These are phyloP conservation scores for Coendou prehensilis DNA, from an alignment of 2,797 vertebrate species.

Conservation along the genomic window DNA sequence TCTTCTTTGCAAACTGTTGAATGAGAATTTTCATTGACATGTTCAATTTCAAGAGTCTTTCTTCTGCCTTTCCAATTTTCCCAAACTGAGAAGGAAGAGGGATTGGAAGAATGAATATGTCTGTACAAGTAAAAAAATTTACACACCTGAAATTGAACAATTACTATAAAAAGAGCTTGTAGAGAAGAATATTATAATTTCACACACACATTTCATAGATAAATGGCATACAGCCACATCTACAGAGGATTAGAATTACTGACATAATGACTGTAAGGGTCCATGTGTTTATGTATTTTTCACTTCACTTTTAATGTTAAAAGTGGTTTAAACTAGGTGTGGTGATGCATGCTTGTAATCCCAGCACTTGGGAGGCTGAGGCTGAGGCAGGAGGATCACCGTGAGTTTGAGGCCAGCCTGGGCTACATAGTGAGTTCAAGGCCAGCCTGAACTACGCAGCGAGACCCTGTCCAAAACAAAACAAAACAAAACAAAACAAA, in stretches of 20 bases:
- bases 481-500: neutral
- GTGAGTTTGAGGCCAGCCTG: no score
- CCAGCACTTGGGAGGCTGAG: no score
- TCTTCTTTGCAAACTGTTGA: neutral
- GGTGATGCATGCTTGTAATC: no score
- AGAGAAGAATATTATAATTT: neutral
- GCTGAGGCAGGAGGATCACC: no score
- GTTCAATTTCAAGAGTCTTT: neutral
- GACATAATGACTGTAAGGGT: constrained; percentile 6
- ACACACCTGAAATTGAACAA: neutral
- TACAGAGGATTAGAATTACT: constrained; percentile 37
- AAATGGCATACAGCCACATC: neutral
- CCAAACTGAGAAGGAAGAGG: neutral
- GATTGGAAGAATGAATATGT: neutral
- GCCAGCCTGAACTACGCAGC: neutral
- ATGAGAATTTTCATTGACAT: constrained; percentile 17
- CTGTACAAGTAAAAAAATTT: neutral
- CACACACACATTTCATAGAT: constrained; percentile 26
- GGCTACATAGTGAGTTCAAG: neutral
- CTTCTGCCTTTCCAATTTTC: neutral
- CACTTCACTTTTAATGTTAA: neutral
- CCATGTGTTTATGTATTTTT: constrained; percentile 26
- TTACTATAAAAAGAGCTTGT: neutral
- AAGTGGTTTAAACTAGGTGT: neutral
- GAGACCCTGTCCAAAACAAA: neutral